Evolutionary conservation across 2,888 invertebrate genomes (phyloP), one percentile per base, ranked within the genome.

Genomic region (Caradrina clavipalpis): DNA sequence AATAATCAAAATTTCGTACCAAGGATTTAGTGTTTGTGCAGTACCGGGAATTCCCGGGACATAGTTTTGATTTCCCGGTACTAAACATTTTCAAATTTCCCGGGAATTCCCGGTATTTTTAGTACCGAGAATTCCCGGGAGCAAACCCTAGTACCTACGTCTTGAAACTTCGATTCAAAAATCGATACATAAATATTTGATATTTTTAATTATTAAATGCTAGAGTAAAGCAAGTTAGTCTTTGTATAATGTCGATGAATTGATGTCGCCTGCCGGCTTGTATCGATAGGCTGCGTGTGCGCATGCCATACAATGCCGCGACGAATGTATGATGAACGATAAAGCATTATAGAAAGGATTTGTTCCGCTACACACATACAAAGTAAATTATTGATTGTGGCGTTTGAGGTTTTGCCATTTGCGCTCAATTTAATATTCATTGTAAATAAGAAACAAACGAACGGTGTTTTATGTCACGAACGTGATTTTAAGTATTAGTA

Each of bases 341-440:
- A 82, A 74, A 76, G 71, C 69, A 78, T 72, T 78, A 74, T 65
- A 75, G 73, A 80, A 83, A 86, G 77, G 74, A 85, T 86, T 86
- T 62, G 79, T 76, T 76, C 31, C 62, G 58, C 50, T 70, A 49
- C 81, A 76, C 80, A 76, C 77, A 73, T 59, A 76, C 77, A 69
- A 62, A 74, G 67, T 69, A 69, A 74, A 69, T 75, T 70, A 75
- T 69, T 75, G 79, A 78, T 73, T 62, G 62, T 67, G 59, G 58
- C 53, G 60, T 59, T 71, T 65, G 68, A 62, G 60, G 69, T 71
- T 76, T 64, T 67, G 76, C 74, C 42, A 70, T 79, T 76, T 76
- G 75, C 69, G 72, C 76, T 78, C 78, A 76, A 81, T 82, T 82
- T 81, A 73, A 79, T 82, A 78, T 75, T 71, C 73, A 65, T 76